Percentiles rank a stretch among this genome's conserved stretches.
These are phyloP conservation scores for Pavo muticus DNA, from an alignment of 2,113 vertebrate genomes.

Conservation along the genomic window DNA sequence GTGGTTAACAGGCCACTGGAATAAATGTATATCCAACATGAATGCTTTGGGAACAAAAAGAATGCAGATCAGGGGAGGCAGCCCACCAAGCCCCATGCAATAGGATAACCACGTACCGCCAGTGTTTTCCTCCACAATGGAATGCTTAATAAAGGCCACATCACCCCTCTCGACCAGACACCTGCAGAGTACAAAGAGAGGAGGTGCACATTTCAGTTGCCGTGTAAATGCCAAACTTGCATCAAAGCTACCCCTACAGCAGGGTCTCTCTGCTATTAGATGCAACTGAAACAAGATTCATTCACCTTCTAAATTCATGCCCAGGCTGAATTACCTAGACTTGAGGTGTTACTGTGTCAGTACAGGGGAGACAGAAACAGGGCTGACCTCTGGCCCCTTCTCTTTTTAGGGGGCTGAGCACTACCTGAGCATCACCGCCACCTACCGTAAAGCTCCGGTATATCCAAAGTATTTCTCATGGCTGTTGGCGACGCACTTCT, in stretches of 20 bases:
- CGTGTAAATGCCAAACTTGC: background rate
- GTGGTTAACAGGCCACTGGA: background rate
- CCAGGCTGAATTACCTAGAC: background rate
- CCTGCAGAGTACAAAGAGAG: slow-evolving; percentile 66
- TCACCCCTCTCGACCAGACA: slow-evolving; percentile 85
- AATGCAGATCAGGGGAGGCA: background rate
- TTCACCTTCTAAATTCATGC: background rate
- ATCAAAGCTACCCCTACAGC: background rate
- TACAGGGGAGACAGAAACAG: background rate
- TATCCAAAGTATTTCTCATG: slow-evolving; percentile 86
- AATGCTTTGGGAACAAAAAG: background rate
- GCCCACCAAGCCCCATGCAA: fast-evolving
- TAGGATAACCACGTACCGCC: slow-evolving; percentile 67
- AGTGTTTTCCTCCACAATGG: slow-evolving; percentile 82
- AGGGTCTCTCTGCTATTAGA: background rate
- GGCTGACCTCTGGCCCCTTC: background rate
- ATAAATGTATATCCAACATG: background rate
- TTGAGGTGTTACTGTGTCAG: background rate
- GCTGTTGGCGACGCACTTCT: slow-evolving; percentile 79
- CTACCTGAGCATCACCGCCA: background rate
- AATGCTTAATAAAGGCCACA: slow-evolving; percentile 91
- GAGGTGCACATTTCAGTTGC: background rate
- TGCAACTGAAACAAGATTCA: background rate
- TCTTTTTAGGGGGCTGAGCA: background rate
- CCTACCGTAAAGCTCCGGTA: slow-evolving; percentile 86